Percentiles rank a stretch among this genome's conserved stretches.
These are phyloP conservation scores for Sebastes aleutianus DNA, from an alignment of 2,797 vertebrate genomes.

Conservation along the genomic window DNA sequence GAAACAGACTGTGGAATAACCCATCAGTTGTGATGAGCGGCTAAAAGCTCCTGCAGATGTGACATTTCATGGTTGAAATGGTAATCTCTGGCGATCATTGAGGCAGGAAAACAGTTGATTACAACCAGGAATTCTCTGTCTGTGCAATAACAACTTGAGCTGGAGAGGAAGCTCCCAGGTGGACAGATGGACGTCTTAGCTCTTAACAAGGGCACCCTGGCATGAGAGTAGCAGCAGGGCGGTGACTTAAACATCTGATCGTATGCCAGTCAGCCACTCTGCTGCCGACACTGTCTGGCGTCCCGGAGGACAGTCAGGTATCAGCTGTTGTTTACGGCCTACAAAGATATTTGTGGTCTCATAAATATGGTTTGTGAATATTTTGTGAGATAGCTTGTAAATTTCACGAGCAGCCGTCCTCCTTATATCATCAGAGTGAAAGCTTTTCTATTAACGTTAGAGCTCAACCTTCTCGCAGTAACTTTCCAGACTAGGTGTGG, in stretches of 20 bases:
- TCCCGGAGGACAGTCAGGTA: constrained; percentile 25
- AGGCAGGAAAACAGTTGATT: constrained; percentile 41
- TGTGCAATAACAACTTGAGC: constrained; percentile 11
- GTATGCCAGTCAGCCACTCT: constrained; percentile 18
- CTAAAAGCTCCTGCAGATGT: constrained; percentile 47
- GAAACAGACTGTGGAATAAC: constrained; percentile 34
- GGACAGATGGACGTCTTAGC: constrained; percentile 69
- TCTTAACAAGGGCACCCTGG: constrained; percentile 57
- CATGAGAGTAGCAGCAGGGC: constrained; percentile 35
- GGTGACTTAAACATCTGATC: constrained; percentile 63
- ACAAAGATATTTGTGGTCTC: constrained; percentile 34
- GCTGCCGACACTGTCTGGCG: constrained; percentile 25
- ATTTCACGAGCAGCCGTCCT: neutral
- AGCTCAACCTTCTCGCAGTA: neutral
- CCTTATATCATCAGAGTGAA: constrained; percentile 10
- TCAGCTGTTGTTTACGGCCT: constrained; percentile 32
- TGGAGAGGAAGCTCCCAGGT: constrained; percentile 34
- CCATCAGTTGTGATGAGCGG: constrained; percentile 26
- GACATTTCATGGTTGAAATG: constrained; percentile 52
- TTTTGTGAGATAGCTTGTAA: constrained; percentile 45
- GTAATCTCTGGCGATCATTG: constrained; percentile 20
- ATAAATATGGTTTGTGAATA: constrained; percentile 50
- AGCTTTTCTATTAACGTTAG: constrained; percentile 7
- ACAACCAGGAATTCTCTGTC: constrained; percentile 15
- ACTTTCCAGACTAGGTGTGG: neutral